Percentiles rank a stretch among this genome's conserved stretches.
Conservation (phyloP, 2,888 invertebrate species). For the Cyclophora punctaria region DNA sequence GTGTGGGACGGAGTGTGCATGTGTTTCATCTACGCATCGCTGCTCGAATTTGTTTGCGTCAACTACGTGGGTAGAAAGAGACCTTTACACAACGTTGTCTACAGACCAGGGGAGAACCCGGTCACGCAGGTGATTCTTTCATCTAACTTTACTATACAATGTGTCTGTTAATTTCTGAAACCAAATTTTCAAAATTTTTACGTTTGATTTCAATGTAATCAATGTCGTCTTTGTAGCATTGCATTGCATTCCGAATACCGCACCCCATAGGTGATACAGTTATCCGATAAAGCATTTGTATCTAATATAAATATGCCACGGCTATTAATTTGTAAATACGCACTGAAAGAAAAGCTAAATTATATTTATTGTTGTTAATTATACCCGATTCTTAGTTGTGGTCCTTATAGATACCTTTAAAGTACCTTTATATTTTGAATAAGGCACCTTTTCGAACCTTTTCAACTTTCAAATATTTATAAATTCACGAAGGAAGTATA, state of each 20-base stretch:
- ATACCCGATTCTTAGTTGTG: constrained; percentile 14
- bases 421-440: neutral
- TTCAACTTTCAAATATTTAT: constrained; percentile 9
- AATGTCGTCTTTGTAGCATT: constrained; percentile 33
- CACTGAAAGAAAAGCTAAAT: constrained; percentile 9
- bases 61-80: constrained; percentile 95
- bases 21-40: constrained; percentile 97
- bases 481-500: constrained; percentile 27
- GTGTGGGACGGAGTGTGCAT: constrained; percentile 98
- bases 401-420: constrained; percentile 16
- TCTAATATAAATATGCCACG: neutral
- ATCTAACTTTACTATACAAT: neutral
- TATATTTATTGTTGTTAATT: constrained; percentile 1
- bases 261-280: neutral
- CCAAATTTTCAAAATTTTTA: constrained; percentile 6
- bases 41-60: constrained; percentile 95
- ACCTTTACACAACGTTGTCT: constrained; percentile 91
- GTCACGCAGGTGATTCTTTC: constrained; percentile 85
- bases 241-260: constrained; percentile 14
- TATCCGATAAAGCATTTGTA: neutral
- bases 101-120: constrained; percentile 92
- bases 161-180: constrained; percentile 8
- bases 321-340: constrained; percentile 15
- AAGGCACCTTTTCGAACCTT: constrained; percentile 7
- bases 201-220: constrained; percentile 22